Evolutionary conservation across 2,113 vertebrate genomes (phyloP), one percentile per base, ranked within the genome.

Genomic region (Piprites chloris): DNA sequence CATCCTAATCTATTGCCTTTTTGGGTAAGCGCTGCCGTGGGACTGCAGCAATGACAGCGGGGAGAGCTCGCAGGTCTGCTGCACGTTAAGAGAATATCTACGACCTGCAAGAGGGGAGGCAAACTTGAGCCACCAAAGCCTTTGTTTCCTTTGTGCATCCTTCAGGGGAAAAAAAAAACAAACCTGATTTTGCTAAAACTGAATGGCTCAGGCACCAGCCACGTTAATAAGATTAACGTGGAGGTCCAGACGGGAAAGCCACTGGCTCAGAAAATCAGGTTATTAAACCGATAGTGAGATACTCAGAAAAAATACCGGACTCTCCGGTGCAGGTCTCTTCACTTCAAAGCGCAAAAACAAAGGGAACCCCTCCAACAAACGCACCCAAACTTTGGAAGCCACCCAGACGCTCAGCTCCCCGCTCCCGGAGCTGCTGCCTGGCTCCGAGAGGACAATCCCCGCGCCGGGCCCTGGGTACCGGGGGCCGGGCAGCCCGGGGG

Each of bases 41-140:
- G 93, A 76, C 96, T 96, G 95, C 96, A 96, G 96, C 96, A 97
- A 47, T 73, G 95, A 95, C 92, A 94, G 93, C 35, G n/a, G 83
- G 71, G 93, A 91, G 75, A 78, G 83, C 93, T 61, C 50, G 3
- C 68, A 30, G 90, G 85, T 85, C 88, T 85, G 91, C 81, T 33
- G 11, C 85, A 66, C 35, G 50, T 56, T 66, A 30, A 56, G 88
- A 71, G 27, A 63, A 41, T 19, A 23, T 28, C 77, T 46, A 32
- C 2, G 27, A 77, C 69, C 91, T 62, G 76, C 33, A 2, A 73
- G 86, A 4, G 0, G 71, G 32, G 74, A 89, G 50, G 71, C 28
- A 78, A 91, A 94, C 61, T 90, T 61, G 63, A 69, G 53, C 23
- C 82, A n/a, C 44, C 42, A 17, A 79, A 95, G 85, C 85, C 88